Evolutionary conservation across 2,888 invertebrate species (phyloP), one percentile per base, ranked within the genome.

Genomic region (Cylindroiulus punctatus): DNA sequence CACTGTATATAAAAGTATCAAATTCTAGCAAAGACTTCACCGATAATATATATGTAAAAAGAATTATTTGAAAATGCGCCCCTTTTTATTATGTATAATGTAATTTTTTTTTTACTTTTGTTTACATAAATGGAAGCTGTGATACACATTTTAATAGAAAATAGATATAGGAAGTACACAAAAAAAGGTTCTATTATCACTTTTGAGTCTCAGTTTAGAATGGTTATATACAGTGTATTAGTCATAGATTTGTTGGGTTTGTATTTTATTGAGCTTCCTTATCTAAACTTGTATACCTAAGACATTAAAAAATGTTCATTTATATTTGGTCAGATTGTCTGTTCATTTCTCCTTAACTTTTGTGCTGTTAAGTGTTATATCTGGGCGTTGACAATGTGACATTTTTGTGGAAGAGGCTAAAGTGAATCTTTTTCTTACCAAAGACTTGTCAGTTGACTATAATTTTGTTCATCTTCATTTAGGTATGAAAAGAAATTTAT

Each of bases 191-290:
- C 76, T 76, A 76, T 76, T 30, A 76, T 76, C 26, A 65, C 22
- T 65, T 76, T 76, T 76, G 76, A 76, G 76, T 76, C 76, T 76
- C 30, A 76, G 30, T 76, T 76, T 76, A 76, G 76, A 17, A 76
- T 76, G 76, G 76, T 76, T 76, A 76, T 76, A 76, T 76, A 65
- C 47, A 14, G 47, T 47, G 47, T 47, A n/a, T 76, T 76, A 76
- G 76, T 76, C 76, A 76, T 76, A 76, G 76, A 76, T 76, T 76
- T 76, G 76, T 76, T 76, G 76, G 76, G 76, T 76, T 76, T 76
- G 30, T 76, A 76, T 76, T 76, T 76, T 76, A 30, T 76, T 76
- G 76, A 76, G 76, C 76, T 76, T 76, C 76, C 76, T 17, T 76
- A 32, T 76, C 76, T 76, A 76, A 76, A 76, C 76, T 30, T 76